Evolutionary conservation across 2,888 invertebrate species (phyloP), one percentile per base, ranked within the genome.

Genomic region (Hirudinaria manillensis): DNA sequence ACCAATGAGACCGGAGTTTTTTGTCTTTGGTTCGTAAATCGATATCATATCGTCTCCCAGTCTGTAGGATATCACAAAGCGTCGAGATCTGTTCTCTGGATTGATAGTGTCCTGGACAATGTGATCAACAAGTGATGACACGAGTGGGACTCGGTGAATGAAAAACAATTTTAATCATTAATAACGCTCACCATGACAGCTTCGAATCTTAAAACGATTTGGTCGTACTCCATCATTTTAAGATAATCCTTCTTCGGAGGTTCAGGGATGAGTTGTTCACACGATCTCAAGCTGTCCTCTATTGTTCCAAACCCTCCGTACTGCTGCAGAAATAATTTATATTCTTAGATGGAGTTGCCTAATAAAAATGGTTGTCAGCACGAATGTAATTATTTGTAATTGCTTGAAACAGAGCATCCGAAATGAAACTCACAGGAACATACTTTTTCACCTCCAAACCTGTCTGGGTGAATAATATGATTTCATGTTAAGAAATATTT

Each of bases 241-340:
- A 92, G 88, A 78, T 91, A 87, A 83, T 92, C 91, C 83, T 91
- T 90, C 82, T 89, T 90, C 0, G 91, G 91, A 0, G 90, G 88
- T 81, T 90, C 90, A 3, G 91, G 91, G 53, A 90, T 83, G 73
- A 92, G 87, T 0, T 90, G 89, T 80, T 89, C 87, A 82, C 91
- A 92, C n/a, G 90, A 90, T 81, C 90, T 89, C 38, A 92, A 83
- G 0, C 92, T 90, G 82, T 93, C 93, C 83, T 92, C 92, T 1
- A 91, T 88, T n/a, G 90, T 87, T 1, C 93, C 93, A 79, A 91
- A 89, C 3, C 90, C 90, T 79, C 86, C 87, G 81, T 91, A 90
- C 77, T 91, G 91, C 0, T 92, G 91, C 27, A 91, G 84, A 80
- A n/a, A 19, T 29, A 61, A 29, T 16, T 1, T 7, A 61, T 24